phyloP scores from a whole-genome alignment of 2,888 invertebrate genomes.

The Antheraea assamensis region DNA sequence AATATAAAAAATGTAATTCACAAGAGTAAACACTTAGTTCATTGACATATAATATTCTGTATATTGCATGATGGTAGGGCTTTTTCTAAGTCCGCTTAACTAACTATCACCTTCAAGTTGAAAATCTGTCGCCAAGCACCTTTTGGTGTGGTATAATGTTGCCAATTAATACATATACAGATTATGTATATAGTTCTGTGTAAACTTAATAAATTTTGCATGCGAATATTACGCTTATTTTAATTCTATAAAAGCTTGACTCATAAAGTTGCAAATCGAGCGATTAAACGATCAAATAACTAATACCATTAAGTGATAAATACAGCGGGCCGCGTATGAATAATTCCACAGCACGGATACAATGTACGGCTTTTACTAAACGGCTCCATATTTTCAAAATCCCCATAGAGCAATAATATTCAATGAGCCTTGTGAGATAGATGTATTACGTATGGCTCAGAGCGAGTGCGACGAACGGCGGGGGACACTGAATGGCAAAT shows the following conservation, averaged over 20 bases:
- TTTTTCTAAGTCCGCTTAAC: too few relatives aligned
- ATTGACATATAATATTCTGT: too few relatives aligned
- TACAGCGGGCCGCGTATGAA: constrained; percentile 78
- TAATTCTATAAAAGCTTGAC: constrained; percentile 43
- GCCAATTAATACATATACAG: background rate
- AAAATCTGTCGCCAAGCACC: too few relatives aligned
- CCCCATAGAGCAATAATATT: constrained; percentile 82
- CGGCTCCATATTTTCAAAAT: constrained; percentile 82
- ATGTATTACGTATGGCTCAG: constrained; percentile 49
- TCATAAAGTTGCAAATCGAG: constrained; percentile 75
- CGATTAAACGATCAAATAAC: constrained; percentile 78
- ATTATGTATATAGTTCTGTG: background rate
- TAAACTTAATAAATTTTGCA: background rate
- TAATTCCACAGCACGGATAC: constrained; percentile 80
- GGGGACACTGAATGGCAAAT: constrained; percentile 79
- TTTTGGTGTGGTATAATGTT: too few relatives aligned
- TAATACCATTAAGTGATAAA: constrained; percentile 82
- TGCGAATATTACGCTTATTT: background rate
- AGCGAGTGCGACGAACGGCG: constrained; percentile 56
- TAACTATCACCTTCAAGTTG: too few relatives aligned
- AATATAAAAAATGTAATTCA: background rate
- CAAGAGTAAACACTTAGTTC: too few relatives aligned
- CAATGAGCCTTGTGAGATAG: constrained; percentile 75
- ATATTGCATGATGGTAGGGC: too few relatives aligned
- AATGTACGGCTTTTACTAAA: constrained; percentile 80